Base-by-base conservation (phyloP, 2,113 vertebrate genomes). In the Callithrix jacchus region DNA sequence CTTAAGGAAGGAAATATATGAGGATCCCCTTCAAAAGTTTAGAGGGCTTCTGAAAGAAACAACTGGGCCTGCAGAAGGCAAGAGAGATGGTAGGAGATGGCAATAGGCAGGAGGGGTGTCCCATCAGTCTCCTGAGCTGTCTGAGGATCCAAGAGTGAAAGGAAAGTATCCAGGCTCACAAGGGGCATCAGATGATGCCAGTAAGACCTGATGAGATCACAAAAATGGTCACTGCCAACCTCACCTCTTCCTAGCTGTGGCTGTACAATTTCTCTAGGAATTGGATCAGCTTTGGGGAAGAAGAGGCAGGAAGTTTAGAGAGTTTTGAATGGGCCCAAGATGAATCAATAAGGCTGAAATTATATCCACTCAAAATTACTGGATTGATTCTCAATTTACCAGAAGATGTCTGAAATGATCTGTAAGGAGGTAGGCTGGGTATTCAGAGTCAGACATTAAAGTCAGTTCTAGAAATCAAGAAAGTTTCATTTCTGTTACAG, bases 391-490 rank as follows among this genome's bases (percentile, higher is more conserved):
- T 84, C 42, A 40, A 37, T 84, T 85, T 56, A 89, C 18, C 35
- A 61, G 81, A 79, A 85, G 40, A 96, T 21, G 71, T 89, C 40
- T 85, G 73, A 73, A 95, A 61, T 49, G 56, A 30, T 89, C 37
- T 83, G 35, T n/a, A 35, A 93, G 61, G 35, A 89, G 37, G 61
- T 27, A 89, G 58, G 8, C 49, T 85, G 42, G 17, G 25, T 30
- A 47, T 61, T 40, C 77, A 66, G 37, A 87, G 54, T 66, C 66
- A 82, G 56, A 40, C 14, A 40, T 70, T 91, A 77, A 88, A 56
- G 25, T 93, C 49, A 70, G 70, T n/a, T 77, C 58, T 88, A 83
- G 56, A 92, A 95, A 92, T 79, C 84, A 79, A 93, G 18, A 45
- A 92, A 87, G 14, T 77, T 18, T 37, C 32, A 76, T 47, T 92